Base-by-base conservation (phyloP, 2,113 vertebrate species). In the Anguilla japonica region DNA sequence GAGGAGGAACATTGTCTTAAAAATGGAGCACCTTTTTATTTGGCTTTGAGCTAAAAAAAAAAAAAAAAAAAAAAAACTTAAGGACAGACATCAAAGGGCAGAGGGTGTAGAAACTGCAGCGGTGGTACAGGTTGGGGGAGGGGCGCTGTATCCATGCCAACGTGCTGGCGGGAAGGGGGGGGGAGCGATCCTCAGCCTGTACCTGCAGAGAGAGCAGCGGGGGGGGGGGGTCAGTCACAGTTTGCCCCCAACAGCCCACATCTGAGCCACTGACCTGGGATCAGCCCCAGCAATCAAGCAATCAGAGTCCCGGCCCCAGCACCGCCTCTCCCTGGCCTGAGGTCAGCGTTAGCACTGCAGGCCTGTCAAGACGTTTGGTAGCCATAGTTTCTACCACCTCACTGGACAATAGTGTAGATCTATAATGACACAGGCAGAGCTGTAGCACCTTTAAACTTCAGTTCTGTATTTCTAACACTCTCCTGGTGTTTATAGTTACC, bases 1-100 rank as follows among this genome's bases (percentile, higher is more conserved):
- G 87, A 50, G 84, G 83, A 79, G 89, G 88, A 89, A 87, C 57
- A 18, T 75, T 85, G 84, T 18, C 79, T 90, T 83, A 87, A 85
- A 93, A 90, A 92, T 92, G 90, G 93, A 94, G 93, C 95, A 96
- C 94, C 94, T 90, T 95, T 92, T 92, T 87, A 91, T 95, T 95
- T 95, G 94, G 95, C 93, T 94, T 94, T 50, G 85, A 91, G 84
- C 89, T 93, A 90, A 89, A 91, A 81, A 85, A 83, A 15, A 46
- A n/a, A n/a, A 34, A 34, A 34, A 34, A 90, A 89, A 91, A 81
- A 85, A 34, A 34, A 34, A 34, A n/a, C n/a, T n/a, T n/a, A n/a
- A n/a, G n/a, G n/a, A 60, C 41, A 41, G 71, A n/a, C 41, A 89
- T 41, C 56, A 82, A 40, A 57, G 56, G 39, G 71, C 80, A 86